Base-by-base conservation (phyloP, 2,797 vertebrate genomes). In the Leucoraja ocellata region DNA sequence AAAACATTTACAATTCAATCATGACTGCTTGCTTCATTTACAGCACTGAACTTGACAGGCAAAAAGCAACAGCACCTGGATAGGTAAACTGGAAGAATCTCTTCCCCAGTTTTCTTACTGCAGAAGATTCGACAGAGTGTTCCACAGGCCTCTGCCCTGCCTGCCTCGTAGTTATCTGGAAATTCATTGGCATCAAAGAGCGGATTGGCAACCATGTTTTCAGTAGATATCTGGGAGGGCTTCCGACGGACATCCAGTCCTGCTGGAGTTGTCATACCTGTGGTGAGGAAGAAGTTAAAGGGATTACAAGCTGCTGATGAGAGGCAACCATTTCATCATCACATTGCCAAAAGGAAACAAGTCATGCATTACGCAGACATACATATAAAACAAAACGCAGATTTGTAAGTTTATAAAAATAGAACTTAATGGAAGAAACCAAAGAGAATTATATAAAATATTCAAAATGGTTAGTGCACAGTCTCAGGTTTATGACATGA, bases 111-210 rank as follows among this genome's bases (percentile, higher is more conserved):
- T 96, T 99, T 99, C 97, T 98, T 99, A 96, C 97, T 98, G 96
- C 97, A 97, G 96, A 99, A 98, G 95, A 99, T 98, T 94, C 98
- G 97, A 95, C 98, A 99, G 77, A 99, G 97, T 8, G 98, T 98
- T 95, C 98, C 98, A 18, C 97, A 98, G 0, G 98, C 98, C 95
- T 99, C 98, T 1, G 98, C 98, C 96, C 97, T 97, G 94, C 98
- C 98, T 0, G 98, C 97, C 96, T 99, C 98, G 74, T 98, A 99
- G 97, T 98, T 99, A 95, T 99, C 98, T 73, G 98, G 98, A 96
- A 99, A 98, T 95, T 99, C 98, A 93, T 97, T 97, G 76, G 97
- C 96, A 94, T 99, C 98, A 93, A 98, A 98, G 96, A 98, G 95
- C 58, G 98, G 97, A 95, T 98, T 98, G 95, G 98, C 98, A 95